phyloP scores from a whole-genome alignment of 2,888 invertebrate species.

The Dioctria linearis region DNA sequence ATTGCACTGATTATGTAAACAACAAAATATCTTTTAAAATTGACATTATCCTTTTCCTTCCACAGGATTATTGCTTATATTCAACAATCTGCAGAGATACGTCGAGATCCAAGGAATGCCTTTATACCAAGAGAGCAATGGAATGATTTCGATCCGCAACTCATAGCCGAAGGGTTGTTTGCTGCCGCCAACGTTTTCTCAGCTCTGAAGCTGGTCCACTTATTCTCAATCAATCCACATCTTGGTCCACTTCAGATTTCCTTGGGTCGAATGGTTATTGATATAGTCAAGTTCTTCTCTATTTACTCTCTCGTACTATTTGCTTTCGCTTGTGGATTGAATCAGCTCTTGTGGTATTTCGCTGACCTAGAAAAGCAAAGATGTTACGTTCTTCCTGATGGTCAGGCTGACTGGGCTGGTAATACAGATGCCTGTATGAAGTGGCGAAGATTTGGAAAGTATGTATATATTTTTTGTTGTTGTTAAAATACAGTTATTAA shows the following conservation, averaged over 20 bases:
- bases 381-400: conserved; percentile 80
- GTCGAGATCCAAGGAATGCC: conserved; percentile 78
- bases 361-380: conserved; percentile 87
- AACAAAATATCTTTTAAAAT: too few species aligned
- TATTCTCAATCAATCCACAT: conserved; percentile 95
- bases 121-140: conserved; percentile 88
- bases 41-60: conserved; percentile 62
- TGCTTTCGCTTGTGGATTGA: conserved; percentile 92
- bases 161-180: conserved; percentile 93
- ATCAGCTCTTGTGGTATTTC: conserved; percentile 96
- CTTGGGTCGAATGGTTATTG: conserved; percentile 89
- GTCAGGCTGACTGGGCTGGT: conserved; percentile 83
- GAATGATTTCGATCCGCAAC: conserved; percentile 94
- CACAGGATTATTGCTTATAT: conserved; percentile 81
- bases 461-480: conserved; percentile 66
- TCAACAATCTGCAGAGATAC: conserved; percentile 82
- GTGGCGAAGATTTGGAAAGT: conserved; percentile 91
- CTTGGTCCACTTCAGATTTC: conserved; percentile 94
- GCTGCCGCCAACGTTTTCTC: conserved; percentile 96
- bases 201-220: conserved; percentile 90
- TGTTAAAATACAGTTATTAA: neutral
- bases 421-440: conserved; percentile 85
- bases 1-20: too few species aligned
- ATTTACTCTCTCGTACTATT: conserved; percentile 90
- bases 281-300: conserved; percentile 93